These are phyloP conservation scores for Conus betulinus DNA, from an alignment of 1,140 invertebrate genomes.

Conservation along the genomic window DNA sequence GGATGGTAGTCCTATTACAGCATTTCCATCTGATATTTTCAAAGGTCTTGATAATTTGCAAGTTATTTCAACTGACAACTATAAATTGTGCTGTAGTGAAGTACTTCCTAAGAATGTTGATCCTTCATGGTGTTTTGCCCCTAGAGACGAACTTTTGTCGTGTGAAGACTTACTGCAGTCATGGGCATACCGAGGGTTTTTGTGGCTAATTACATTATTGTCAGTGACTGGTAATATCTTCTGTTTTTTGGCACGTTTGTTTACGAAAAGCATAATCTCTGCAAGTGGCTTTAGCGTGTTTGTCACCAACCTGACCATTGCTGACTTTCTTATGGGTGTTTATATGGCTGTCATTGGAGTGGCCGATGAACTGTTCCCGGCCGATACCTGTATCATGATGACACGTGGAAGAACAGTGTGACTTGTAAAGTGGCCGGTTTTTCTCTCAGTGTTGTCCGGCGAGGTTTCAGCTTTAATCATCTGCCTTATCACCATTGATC, in stretches of 20 bases:
- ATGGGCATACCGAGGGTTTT: constrained; percentile 33
- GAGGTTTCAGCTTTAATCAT: constrained; percentile 62
- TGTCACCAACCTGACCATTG: constrained; percentile 57
- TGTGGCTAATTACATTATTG: constrained; percentile 50
- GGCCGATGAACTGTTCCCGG: constrained; percentile 55
- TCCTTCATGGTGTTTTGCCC: constrained; percentile 38
- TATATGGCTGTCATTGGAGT: constrained; percentile 63
- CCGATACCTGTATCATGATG: constrained; percentile 54
- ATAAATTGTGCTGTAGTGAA: constrained; percentile 50
- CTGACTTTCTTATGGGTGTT: constrained; percentile 67
- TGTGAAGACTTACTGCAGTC: constrained; percentile 51
- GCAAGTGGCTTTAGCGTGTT: constrained; percentile 44
- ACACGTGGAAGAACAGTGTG: constrained; percentile 53
- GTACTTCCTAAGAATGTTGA: background rate
- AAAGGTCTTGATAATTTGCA: background rate
- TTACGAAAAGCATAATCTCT: constrained; percentile 4
- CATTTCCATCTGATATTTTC: constrained; percentile 35
- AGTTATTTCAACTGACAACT: constrained; percentile 40
- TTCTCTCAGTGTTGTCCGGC: constrained; percentile 59
- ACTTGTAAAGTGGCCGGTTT: constrained; percentile 58
- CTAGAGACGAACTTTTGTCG: constrained; percentile 51
- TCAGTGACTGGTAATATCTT: constrained; percentile 52
- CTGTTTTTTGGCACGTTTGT: constrained; percentile 50
- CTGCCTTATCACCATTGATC: constrained; percentile 60
- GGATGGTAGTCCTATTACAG: constrained; percentile 6